These are phyloP conservation scores for Stichodactyla helianthus DNA, from an alignment of 64 coral and sea anemone species.

Conservation along the genomic window DNA sequence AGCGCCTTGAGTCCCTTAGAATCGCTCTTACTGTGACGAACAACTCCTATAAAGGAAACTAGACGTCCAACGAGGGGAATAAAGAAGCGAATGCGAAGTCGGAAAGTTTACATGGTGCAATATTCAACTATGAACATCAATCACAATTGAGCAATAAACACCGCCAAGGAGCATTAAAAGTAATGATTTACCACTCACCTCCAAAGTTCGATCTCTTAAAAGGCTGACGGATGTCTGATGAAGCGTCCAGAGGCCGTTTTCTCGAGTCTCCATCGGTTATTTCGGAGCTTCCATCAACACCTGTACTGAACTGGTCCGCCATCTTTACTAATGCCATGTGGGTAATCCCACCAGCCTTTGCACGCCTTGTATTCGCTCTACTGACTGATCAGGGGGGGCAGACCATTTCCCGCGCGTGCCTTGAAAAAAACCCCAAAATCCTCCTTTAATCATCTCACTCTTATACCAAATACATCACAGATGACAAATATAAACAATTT, in stretches of 20 bases:
- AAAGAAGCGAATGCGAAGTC: neutral
- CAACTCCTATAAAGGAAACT: neutral
- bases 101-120: neutral
- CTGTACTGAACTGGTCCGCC: conserved; percentile 28
- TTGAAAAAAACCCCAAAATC: neutral
- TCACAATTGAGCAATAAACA: conserved; percentile 29
- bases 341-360: conserved; percentile 16
- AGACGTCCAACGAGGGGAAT: neutral
- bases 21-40: neutral
- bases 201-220: conserved; percentile 43
- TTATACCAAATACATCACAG: neutral
- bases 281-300: conserved; percentile 27
- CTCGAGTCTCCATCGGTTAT: conserved; percentile 25
- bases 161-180: neutral
- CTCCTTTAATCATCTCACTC: neutral
- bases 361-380: conserved; percentile 3
- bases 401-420: neutral
- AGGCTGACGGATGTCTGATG: conserved; percentile 30
- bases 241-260: conserved; percentile 23
- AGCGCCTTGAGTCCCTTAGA: neutral
- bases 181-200: neutral
- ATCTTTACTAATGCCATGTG: conserved; percentile 27
- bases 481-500: neutral
- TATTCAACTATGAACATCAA: neutral
- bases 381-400: neutral